These are phyloP conservation scores for Lagopus leucura DNA, from an alignment of 2,113 vertebrate species.

Conservation along the genomic window DNA sequence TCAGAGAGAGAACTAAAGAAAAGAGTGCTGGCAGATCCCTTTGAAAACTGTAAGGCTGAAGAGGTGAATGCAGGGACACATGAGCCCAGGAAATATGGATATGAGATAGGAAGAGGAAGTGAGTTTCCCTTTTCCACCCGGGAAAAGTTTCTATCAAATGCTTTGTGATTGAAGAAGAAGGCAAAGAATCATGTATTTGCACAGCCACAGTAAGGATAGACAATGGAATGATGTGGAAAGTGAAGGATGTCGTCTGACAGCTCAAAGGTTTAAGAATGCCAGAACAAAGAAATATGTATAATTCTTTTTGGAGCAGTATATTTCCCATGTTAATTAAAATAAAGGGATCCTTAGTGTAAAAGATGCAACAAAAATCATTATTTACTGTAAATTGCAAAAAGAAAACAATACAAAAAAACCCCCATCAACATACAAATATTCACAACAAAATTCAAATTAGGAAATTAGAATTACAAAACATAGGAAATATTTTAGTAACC, in stretches of 20 bases:
- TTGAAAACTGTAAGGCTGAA: not conserved
- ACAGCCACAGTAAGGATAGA: not conserved
- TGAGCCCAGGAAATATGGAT: not conserved
- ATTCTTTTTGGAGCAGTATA: accelerated
- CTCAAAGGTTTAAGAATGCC: not conserved
- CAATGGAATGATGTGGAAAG: not conserved
- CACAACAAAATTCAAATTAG: not conserved
- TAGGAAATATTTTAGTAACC: not conserved
- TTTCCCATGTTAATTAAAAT: not conserved
- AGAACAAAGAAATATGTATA: not conserved
- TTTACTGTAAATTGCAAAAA: not conserved
- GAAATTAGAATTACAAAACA: not conserved
- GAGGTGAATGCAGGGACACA: not conserved
- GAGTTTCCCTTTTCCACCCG: not conserved
- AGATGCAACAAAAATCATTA: not conserved
- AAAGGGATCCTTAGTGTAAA: not conserved
- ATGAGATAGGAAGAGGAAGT: not conserved
- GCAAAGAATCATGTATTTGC: not conserved
- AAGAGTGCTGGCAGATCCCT: not conserved
- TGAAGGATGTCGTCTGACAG: not conserved
- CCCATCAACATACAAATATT: not conserved
- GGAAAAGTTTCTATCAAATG: not conserved
- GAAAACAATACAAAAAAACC: no score
- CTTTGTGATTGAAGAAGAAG: not conserved
- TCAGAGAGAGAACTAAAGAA: not conserved